These are phyloP conservation scores for Labroides dimidiatus DNA, from an alignment of 2,797 vertebrate species.

Conservation along the genomic window DNA sequence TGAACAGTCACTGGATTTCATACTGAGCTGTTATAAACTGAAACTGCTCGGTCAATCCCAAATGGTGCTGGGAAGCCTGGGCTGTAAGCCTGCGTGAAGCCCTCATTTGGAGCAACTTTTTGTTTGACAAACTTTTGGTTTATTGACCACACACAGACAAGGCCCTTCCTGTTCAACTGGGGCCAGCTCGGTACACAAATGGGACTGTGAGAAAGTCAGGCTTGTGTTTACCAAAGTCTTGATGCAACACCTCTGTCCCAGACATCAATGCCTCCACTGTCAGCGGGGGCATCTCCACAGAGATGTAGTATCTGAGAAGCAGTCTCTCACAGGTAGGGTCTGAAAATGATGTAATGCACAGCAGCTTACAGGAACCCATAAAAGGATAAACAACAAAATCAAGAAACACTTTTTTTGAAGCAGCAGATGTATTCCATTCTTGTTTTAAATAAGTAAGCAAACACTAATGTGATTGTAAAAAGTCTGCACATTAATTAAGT, in stretches of 20 bases:
- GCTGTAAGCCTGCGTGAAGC: slow-evolving; percentile 60
- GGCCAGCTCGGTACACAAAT: slow-evolving; percentile 80
- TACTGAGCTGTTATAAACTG: slow-evolving; percentile 28
- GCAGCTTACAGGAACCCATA: not conserved
- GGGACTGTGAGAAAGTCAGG: slow-evolving; percentile 82
- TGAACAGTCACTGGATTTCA: no score
- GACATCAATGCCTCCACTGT: slow-evolving; percentile 82
- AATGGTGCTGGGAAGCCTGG: slow-evolving; percentile 63
- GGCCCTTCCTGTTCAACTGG: slow-evolving; percentile 80
- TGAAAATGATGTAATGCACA: slow-evolving; percentile 13
- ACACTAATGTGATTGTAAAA: no score
- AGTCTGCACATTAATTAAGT: no score
- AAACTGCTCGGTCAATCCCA: slow-evolving; percentile 43
- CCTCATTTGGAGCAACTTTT: slow-evolving; percentile 80
- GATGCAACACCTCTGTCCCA: slow-evolving; percentile 82
- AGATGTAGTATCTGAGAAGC: slow-evolving; percentile 61
- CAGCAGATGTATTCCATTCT: no score
- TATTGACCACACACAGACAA: slow-evolving; percentile 85
- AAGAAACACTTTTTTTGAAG: no score
- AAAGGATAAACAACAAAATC: no score
- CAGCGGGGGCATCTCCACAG: slow-evolving; percentile 71
- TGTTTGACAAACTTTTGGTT: slow-evolving; percentile 85
- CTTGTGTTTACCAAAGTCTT: slow-evolving; percentile 81
- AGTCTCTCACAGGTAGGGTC: slow-evolving; percentile 43
- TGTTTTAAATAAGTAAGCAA: no score